Percentiles rank a stretch among this genome's conserved stretches.
These are phyloP conservation scores for Hirtodrosophila histrioides DNA, from an alignment of 2,888 invertebrate genomes.

Conservation along the genomic window DNA sequence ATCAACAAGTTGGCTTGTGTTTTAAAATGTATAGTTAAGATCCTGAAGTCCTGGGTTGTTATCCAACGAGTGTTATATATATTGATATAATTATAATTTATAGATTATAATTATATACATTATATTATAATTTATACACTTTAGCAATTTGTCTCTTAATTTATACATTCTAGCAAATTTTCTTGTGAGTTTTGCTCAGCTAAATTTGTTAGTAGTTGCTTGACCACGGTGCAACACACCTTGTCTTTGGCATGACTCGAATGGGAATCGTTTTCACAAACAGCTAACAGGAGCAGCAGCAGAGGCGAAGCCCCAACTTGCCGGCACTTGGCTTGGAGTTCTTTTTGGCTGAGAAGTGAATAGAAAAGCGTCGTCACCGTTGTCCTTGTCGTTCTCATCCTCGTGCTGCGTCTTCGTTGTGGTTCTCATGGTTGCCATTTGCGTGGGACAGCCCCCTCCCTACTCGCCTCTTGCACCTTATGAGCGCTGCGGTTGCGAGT, in stretches of 20 bases:
- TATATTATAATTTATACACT: too few species aligned
- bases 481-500: slow-evolving; percentile 63
- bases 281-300: slow-evolving; percentile 29
- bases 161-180: too few species aligned
- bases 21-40: too few species aligned
- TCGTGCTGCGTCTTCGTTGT: background rate
- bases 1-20: too few species aligned
- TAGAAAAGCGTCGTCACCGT: slow-evolving; percentile 23
- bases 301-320: slow-evolving; percentile 29
- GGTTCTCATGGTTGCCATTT: slow-evolving; percentile 33
- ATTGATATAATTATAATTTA: too few species aligned
- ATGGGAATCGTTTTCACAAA: slow-evolving; percentile 52
- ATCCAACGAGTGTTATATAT: too few species aligned
- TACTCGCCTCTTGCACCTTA: slow-evolving; percentile 25
- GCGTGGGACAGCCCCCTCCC: slow-evolving; percentile 11
- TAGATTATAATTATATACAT: too few species aligned
- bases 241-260: slow-evolving; percentile 39
- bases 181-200: too few species aligned
- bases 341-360: slow-evolving; percentile 45
- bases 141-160: too few species aligned
- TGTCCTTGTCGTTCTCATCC: slow-evolving; percentile 17
- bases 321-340: slow-evolving; percentile 53
- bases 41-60: too few species aligned
- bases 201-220: background rate
- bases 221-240: slow-evolving; percentile 44